Evolutionary conservation across 2,797 vertebrate species (phyloP).

Genomic region (Cirrhinus mrigala): DNA sequence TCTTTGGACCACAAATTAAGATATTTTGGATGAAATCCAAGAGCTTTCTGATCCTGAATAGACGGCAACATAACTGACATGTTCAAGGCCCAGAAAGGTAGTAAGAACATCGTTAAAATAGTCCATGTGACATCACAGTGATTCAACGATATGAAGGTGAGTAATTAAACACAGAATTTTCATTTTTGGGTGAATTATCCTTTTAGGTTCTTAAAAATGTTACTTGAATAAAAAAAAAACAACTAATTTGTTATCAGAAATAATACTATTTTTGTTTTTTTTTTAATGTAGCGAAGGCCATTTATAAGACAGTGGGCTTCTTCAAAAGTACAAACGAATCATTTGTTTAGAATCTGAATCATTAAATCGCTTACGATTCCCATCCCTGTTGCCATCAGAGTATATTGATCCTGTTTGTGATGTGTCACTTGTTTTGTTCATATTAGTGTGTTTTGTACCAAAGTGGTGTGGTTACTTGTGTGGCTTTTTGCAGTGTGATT

Average conservation of each 20-base stretch:
- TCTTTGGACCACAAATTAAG: too few species aligned
- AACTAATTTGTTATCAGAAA: neutral
- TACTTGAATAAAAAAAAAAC: neutral
- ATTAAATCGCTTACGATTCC: neutral
- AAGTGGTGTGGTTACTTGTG: neutral
- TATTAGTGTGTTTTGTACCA: neutral
- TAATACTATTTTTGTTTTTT: neutral
- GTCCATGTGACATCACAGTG: too few species aligned
- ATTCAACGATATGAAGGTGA: too few species aligned
- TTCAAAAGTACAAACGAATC: neutral
- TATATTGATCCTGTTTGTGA: slow-evolving; percentile 6
- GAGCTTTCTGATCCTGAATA: too few species aligned
- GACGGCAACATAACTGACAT: too few species aligned
- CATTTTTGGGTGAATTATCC: too few species aligned
- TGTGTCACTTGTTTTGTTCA: slow-evolving; percentile 1
- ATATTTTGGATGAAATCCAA: too few species aligned
- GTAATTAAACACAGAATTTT: too few species aligned
- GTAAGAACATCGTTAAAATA: too few species aligned
- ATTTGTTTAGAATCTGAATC: neutral
- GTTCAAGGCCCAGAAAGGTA: too few species aligned
- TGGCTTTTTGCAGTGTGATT: neutral
- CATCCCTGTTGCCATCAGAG: neutral
- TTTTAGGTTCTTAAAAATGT: neutral
- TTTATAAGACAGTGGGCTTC: too few species aligned
- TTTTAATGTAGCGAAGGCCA: neutral